Base-by-base conservation (phyloP, 2,113 vertebrate genomes). In the Ivindomyrus marchei region DNA sequence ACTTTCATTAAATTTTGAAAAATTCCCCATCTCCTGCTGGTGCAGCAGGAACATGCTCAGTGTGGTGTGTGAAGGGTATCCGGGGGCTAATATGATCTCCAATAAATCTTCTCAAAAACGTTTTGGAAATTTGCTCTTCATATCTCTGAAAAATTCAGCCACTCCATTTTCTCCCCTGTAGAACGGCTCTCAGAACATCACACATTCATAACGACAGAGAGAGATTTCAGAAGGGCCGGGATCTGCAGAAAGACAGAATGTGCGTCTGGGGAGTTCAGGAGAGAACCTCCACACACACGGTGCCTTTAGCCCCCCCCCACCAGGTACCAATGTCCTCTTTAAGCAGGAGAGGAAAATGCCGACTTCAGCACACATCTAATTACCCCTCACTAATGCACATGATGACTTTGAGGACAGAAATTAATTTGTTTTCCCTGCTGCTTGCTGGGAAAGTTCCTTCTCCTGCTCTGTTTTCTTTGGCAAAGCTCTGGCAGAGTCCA, bases 381-480 rank as follows among this genome's bases (percentile, higher is more conserved):
- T 90, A 91, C 93, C 93, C 95, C 92, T 93, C 92, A 89, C 47
- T 91, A 83, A 85, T 42, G 17, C 46, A 91, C 89, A 89, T 90
- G 91, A 90, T 89, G 91, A 93, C 92, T 87, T 5, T 56, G 77
- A 91, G 92, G 27, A 56, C 39, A 36, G 91, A 74, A 89, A 90
- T 92, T 91, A 91, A 93, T 93, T 92, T 91, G 92, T 80, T 85
- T 3, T 80, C 89, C 88, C 88, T 85, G 70, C 91, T 93, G 89
- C 74, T 49, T 42, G 77, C 10, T 24, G 39, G 31, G 88, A 87
- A 66, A 17, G 88, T 6, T 92, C 91, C 93, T 36, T 13, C 46
- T 90, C 90, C 90, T 91, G 74, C 31, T 42, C 90, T 96, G 94
- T 95, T 96, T 95, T 93, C 89, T 90, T 95, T 96, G 96, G 95